These are phyloP conservation scores for Dryomyza anilis DNA, from an alignment of 2,888 invertebrate species.

Conservation along the genomic window DNA sequence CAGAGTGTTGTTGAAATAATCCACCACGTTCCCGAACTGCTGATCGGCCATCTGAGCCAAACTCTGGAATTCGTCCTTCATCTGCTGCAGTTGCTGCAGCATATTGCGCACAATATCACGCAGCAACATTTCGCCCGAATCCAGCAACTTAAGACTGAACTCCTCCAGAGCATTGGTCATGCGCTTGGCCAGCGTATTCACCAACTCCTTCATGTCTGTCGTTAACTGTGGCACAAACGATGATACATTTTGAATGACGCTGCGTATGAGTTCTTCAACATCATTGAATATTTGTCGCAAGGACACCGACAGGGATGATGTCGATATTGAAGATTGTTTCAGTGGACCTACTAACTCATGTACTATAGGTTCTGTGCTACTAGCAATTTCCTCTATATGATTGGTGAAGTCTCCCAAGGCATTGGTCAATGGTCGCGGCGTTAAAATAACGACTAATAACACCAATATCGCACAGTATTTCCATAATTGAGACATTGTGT, in stretches of 20 bases:
- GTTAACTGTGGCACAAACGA: conserved; percentile 31
- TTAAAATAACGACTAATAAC: background rate
- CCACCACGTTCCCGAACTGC: conserved; percentile 41
- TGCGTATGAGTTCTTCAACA: conserved; percentile 31
- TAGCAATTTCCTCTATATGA: background rate
- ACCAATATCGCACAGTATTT: background rate
- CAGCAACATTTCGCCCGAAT: conserved; percentile 34
- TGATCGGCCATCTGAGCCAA: conserved; percentile 39
- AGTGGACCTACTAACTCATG: too few species aligned
- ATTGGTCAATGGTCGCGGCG: background rate
- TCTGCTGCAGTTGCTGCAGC: conserved; percentile 33
- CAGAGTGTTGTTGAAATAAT: conserved; percentile 44
- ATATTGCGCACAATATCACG: conserved; percentile 35
- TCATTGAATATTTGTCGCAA: conserved; percentile 29
- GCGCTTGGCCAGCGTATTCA: conserved; percentile 34
- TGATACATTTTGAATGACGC: conserved; percentile 27
- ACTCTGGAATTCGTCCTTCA: conserved; percentile 37
- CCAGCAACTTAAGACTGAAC: conserved; percentile 35
- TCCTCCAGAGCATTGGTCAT: conserved; percentile 36
- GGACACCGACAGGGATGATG: background rate
- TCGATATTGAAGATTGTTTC: background rate
- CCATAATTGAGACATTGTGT: too few species aligned
- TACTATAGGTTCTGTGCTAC: too few species aligned
- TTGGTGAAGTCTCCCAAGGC: background rate
- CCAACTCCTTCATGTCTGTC: conserved; percentile 30